Conservation (phyloP, 2,888 invertebrate genomes). For the Nephrotoma guestfalica region DNA sequence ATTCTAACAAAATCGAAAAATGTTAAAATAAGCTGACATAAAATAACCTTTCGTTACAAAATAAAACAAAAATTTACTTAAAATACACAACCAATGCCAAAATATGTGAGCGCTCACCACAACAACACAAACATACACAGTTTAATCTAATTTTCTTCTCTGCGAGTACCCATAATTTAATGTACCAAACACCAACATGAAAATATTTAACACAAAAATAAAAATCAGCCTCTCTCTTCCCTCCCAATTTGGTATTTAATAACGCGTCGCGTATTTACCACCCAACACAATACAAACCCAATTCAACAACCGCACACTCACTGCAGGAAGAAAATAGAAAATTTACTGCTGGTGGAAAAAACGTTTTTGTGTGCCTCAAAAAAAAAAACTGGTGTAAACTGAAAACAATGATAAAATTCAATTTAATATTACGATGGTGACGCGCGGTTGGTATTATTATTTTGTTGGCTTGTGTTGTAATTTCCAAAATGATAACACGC, state of each 20-base stretch:
- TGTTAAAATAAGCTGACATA: background rate
- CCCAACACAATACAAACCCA: background rate
- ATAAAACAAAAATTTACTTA: background rate
- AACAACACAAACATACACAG: background rate
- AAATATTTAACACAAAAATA: background rate
- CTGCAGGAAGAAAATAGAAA: background rate
- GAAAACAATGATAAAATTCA: background rate
- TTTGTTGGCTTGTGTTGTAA: background rate
- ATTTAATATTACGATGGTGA: background rate
- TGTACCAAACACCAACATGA: background rate
- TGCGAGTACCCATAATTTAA: background rate
- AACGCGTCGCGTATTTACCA: background rate
- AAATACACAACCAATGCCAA: background rate
- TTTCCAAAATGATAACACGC: background rate
- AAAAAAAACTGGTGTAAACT: background rate
- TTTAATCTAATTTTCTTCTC: background rate
- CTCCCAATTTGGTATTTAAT: background rate
- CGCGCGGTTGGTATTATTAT: background rate
- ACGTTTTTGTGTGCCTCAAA: background rate
- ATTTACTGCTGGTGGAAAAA: background rate
- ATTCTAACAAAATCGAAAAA: background rate
- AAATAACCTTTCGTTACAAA: background rate
- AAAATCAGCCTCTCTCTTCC: background rate
- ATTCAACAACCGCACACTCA: background rate
- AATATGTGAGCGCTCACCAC: background rate